Evolutionary conservation across 2,797 vertebrate species (phyloP).

Genomic region (Danio albolineatus): DNA sequence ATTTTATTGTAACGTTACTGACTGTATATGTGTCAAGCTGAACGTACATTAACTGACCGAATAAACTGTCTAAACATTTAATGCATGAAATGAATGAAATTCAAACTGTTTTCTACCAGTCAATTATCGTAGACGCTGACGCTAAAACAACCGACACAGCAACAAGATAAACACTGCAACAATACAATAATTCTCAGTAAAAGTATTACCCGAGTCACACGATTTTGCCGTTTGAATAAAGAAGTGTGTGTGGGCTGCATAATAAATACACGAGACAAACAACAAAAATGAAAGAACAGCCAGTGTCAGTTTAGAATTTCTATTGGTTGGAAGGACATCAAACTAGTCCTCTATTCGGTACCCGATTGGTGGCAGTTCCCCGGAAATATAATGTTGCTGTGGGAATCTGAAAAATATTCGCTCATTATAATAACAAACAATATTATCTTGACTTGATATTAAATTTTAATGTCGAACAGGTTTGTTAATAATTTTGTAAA

Average conservation of each 20-base stretch:
- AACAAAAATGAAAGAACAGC: neutral
- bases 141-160: neutral
- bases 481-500: neutral
- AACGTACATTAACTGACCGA: neutral
- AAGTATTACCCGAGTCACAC: neutral
- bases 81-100: neutral
- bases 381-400: neutral
- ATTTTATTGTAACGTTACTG: too few species aligned
- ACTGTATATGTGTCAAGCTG: too few species aligned
- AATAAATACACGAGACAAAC: neutral
- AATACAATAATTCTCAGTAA: neutral
- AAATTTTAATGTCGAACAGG: neutral
- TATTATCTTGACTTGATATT: neutral
- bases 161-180: neutral
- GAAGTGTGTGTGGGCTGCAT: neutral
- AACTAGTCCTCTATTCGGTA: neutral
- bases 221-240: neutral
- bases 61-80: neutral
- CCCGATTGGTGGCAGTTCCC: neutral
- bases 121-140: neutral
- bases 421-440: neutral
- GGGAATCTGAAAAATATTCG: neutral
- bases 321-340: neutral
- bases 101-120: neutral
- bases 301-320: neutral